phyloP scores from a whole-genome alignment of 2,888 invertebrate genomes.

The Tortricodes alternella region DNA sequence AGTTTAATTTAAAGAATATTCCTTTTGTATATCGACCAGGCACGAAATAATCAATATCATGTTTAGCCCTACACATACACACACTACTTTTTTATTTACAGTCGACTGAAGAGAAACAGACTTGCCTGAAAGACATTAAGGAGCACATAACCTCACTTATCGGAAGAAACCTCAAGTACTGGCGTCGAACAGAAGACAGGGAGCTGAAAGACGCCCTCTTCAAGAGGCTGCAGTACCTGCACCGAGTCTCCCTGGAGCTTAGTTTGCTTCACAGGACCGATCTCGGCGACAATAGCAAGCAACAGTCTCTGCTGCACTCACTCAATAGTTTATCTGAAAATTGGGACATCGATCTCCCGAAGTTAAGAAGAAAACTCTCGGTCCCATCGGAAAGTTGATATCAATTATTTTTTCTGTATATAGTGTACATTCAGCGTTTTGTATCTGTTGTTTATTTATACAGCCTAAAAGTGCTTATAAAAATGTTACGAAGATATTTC shows the following conservation, averaged over 20 bases:
- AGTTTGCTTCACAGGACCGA: constrained; percentile 63
- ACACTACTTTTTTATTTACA: constrained; percentile 16
- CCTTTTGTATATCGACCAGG: too few relatives aligned
- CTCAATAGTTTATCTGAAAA: constrained; percentile 55
- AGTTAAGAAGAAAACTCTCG: constrained; percentile 55
- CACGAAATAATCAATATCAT: too few relatives aligned
- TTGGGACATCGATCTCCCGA: constrained; percentile 62
- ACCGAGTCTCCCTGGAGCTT: constrained; percentile 63
- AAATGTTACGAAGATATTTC: constrained; percentile 46
- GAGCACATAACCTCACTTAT: constrained; percentile 77
- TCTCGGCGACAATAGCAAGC: constrained; percentile 53
- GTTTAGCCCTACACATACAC: too few relatives aligned
- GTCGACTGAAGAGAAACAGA: constrained; percentile 53
- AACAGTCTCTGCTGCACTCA: constrained; percentile 50
- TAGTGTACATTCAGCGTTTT: constrained; percentile 72
- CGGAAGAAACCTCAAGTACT: constrained; percentile 77
- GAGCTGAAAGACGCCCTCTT: constrained; percentile 61
- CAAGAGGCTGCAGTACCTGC: constrained; percentile 66
- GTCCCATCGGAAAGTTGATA: constrained; percentile 45
- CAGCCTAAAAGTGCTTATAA: constrained; percentile 53
- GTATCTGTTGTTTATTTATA: constrained; percentile 70
- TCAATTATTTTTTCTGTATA: constrained; percentile 58
- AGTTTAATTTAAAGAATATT: too few relatives aligned
- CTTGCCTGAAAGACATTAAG: constrained; percentile 75
- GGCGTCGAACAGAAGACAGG: constrained; percentile 65